Evolutionary conservation across 2,888 invertebrate genomes (phyloP).

Genomic region (Thereva unica): DNA sequence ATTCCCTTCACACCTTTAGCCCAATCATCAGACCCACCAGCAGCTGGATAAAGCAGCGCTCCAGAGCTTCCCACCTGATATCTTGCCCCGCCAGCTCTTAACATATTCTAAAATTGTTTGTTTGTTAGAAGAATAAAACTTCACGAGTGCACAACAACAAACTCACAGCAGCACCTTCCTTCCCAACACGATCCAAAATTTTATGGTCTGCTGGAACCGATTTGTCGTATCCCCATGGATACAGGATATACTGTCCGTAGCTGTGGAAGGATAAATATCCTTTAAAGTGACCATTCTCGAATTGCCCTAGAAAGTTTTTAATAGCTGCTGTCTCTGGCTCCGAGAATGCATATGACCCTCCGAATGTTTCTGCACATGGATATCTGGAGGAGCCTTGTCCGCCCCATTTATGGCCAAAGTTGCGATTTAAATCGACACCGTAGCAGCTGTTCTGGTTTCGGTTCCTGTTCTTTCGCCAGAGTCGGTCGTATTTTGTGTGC

Average conservation of each 20-base stretch:
- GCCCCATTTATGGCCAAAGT: constrained; percentile 88
- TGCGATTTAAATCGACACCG: constrained; percentile 83
- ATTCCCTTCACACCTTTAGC: constrained; percentile 81
- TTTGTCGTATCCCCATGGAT: constrained; percentile 85
- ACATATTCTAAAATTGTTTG: constrained; percentile 62
- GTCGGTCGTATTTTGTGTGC: constrained; percentile 76
- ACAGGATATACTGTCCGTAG: constrained; percentile 82
- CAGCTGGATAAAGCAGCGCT: constrained; percentile 76
- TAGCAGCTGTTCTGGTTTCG: constrained; percentile 60
- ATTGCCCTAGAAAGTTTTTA: constrained; percentile 61
- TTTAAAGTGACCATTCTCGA: constrained; percentile 63
- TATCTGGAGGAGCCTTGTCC: constrained; percentile 81
- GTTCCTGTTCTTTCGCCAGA: constrained; percentile 81
- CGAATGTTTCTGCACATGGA: constrained; percentile 80
- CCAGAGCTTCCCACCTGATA: constrained; percentile 80
- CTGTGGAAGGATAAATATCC: constrained; percentile 81
- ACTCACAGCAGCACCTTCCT: constrained; percentile 68
- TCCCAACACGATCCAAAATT: constrained; percentile 72
- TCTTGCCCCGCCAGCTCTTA: constrained; percentile 62
- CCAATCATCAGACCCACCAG: constrained; percentile 89
- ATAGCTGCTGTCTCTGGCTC: constrained; percentile 81
- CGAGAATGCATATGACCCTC: constrained; percentile 79
- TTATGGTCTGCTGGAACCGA: constrained; percentile 70
- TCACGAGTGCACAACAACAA: not conserved
- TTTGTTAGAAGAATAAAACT: constrained; percentile 47